A percentile compares a stretch with the other conserved stretches of the same genome.
phyloP scores from a whole-genome alignment of 2,888 invertebrate genomes.

The Drosophila emarginata region DNA sequence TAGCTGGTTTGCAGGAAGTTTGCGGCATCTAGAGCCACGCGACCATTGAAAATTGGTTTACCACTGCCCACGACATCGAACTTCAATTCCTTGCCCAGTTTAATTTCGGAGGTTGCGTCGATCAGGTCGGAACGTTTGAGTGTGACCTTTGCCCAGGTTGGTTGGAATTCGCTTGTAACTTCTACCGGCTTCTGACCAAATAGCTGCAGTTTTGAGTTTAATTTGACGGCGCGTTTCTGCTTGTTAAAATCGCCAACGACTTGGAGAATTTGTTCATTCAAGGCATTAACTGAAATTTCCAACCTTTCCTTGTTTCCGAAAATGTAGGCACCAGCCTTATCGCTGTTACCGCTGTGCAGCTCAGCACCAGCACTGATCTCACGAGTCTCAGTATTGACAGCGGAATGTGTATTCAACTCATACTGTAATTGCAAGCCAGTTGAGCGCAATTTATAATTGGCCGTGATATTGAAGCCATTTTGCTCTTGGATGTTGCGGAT shows the following conservation, averaged over 20 bases:
- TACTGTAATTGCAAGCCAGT: constrained; percentile 81
- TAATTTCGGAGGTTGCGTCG: constrained; percentile 68
- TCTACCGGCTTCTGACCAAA: constrained; percentile 70
- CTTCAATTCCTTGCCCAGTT: constrained; percentile 76
- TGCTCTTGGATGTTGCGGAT: constrained; percentile 41
- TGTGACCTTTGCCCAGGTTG: constrained; percentile 59
- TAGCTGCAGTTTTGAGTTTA: constrained; percentile 65
- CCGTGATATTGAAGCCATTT: constrained; percentile 82
- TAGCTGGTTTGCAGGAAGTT: constrained; percentile 79
- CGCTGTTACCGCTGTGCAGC: constrained; percentile 68
- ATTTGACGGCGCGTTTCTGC: constrained; percentile 60
- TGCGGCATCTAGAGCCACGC: constrained; percentile 74
- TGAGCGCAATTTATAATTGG: constrained; percentile 82
- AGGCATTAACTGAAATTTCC: constrained; percentile 61
- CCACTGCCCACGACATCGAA: constrained; percentile 59
- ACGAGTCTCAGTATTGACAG: constrained; percentile 71
- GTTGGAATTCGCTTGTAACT: constrained; percentile 65
- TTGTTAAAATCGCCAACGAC: constrained; percentile 61
- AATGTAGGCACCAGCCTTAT: constrained; percentile 74
- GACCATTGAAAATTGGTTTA: constrained; percentile 74
- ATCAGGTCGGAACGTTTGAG: constrained; percentile 67
- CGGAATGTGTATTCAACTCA: constrained; percentile 63
- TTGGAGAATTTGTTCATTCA: constrained; percentile 73
- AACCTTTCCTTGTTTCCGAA: constrained; percentile 79
- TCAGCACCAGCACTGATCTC: constrained; percentile 78